A percentile compares a stretch with the other conserved stretches of the same genome.
phyloP scores from a whole-genome alignment of 2,888 invertebrate species.

The Gymnocheta viridis region DNA sequence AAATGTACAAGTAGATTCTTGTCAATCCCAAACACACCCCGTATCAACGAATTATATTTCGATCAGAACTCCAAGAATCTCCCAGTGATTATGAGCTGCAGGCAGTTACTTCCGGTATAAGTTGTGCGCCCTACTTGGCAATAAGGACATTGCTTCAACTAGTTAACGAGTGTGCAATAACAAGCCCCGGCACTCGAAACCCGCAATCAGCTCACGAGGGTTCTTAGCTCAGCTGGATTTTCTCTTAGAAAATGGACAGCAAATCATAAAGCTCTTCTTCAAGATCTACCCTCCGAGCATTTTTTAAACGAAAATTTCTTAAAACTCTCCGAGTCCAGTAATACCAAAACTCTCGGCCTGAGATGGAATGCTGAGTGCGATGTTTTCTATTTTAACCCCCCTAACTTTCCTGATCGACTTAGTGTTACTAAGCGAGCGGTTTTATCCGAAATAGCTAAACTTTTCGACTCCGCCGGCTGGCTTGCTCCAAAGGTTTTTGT shows the following conservation, averaged over 20 bases:
- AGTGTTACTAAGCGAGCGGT: too few species aligned
- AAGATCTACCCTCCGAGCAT: not conserved
- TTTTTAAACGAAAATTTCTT: not conserved
- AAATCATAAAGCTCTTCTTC: not conserved
- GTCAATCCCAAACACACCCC: constrained; percentile 15
- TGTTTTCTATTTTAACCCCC: not conserved
- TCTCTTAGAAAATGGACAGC: not conserved
- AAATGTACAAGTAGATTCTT: constrained; percentile 24
- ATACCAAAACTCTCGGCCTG: not conserved
- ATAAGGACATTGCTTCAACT: constrained; percentile 21
- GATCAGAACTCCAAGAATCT: not conserved
- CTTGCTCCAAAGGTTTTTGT: too few species aligned
- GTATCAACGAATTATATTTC: constrained; percentile 17
- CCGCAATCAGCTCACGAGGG: not conserved
- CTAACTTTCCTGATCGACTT: too few species aligned
- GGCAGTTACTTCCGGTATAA: too few species aligned
- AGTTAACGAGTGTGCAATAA: not conserved
- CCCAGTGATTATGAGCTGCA: not conserved
- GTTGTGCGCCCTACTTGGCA: too few species aligned
- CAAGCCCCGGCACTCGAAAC: not conserved
- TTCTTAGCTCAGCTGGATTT: not conserved
- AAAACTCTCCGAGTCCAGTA: not conserved
- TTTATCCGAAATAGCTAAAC: too few species aligned
- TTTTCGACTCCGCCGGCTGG: too few species aligned
- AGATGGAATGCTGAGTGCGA: not conserved